These are phyloP conservation scores for Lasius fuliginosus DNA, from an alignment of 2,888 invertebrate genomes.

Conservation along the genomic window DNA sequence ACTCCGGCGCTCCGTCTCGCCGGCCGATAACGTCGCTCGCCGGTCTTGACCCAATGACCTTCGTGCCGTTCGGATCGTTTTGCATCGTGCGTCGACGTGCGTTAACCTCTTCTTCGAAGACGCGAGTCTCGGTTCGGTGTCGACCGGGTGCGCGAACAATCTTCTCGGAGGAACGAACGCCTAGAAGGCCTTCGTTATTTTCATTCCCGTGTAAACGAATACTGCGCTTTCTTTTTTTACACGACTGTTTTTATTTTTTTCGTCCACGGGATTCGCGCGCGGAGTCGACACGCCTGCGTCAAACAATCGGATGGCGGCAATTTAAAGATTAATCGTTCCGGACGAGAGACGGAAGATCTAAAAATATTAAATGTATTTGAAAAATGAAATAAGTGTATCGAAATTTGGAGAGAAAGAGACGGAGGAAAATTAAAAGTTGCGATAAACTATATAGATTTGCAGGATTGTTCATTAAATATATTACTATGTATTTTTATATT, in stretches of 20 bases:
- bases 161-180: not conserved
- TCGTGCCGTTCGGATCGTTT: conserved; percentile 71
- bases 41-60: conserved; percentile 84
- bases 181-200: not conserved
- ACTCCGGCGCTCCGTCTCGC: conserved; percentile 9
- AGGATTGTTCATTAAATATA: not conserved
- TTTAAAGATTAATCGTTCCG: not conserved
- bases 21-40: conserved; percentile 73
- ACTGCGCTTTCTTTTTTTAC: not conserved
- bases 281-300: not conserved
- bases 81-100: conserved; percentile 57
- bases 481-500: too few species aligned
- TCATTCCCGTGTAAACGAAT: not conserved
- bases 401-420: not conserved
- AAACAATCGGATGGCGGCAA: not conserved
- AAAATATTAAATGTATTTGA: not conserved
- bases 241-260: not conserved
- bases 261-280: not conserved
- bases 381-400: not conserved
- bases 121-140: not conserved
- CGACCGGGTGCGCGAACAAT: not conserved
- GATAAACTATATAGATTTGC: not conserved
- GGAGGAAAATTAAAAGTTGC: not conserved
- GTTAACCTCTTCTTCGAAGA: conserved; percentile 44
- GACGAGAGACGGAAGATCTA: not conserved